Evolutionary conservation across 2,797 vertebrate genomes (phyloP).

Genomic region (Novumbra hubbsi): DNA sequence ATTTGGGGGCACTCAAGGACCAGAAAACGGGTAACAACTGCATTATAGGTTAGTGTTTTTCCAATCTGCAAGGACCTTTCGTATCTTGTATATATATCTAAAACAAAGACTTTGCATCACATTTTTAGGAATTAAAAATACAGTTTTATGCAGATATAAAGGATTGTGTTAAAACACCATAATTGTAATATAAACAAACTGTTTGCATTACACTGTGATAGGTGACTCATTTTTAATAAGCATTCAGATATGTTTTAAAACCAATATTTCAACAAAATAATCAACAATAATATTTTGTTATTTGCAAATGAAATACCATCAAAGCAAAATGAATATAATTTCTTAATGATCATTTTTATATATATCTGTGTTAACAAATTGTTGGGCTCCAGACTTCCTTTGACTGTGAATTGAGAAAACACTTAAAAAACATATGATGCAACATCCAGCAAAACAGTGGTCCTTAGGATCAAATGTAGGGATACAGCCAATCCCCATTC

Average conservation of each 20-base stretch:
- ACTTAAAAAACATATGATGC: slow-evolving; percentile 30
- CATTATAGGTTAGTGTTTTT: slow-evolving; percentile 52
- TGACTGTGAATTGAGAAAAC: slow-evolving; percentile 15
- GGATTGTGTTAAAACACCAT: slow-evolving; percentile 60
- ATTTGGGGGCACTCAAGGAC: too few relatives aligned
- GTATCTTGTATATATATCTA: slow-evolving; percentile 45
- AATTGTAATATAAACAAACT: slow-evolving; percentile 70
- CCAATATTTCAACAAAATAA: slow-evolving; percentile 50
- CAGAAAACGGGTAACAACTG: slow-evolving; percentile 30
- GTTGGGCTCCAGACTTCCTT: slow-evolving; percentile 27
- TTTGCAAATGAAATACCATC: slow-evolving; percentile 49
- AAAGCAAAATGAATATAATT: slow-evolving; percentile 70
- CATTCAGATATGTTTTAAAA: slow-evolving; percentile 55
- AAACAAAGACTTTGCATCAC: slow-evolving; percentile 48
- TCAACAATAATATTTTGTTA: slow-evolving; percentile 52
- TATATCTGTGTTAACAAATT: slow-evolving; percentile 42
- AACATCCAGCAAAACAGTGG: slow-evolving; percentile 34
- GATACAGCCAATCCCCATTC: slow-evolving; percentile 44
- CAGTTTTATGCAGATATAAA: slow-evolving; percentile 60
- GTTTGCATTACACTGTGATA: slow-evolving; percentile 58
- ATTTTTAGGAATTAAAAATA: slow-evolving; percentile 60
- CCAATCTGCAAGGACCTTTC: slow-evolving; percentile 24
- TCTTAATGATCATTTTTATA: slow-evolving; percentile 27
- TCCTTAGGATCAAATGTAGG: slow-evolving; percentile 36
- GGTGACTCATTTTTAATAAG: slow-evolving; percentile 45